A percentile compares a stretch with the other conserved stretches of the same genome.
Evolutionary conservation across 2,797 vertebrate genomes (phyloP).

Genomic region (Apogon talboti): DNA sequence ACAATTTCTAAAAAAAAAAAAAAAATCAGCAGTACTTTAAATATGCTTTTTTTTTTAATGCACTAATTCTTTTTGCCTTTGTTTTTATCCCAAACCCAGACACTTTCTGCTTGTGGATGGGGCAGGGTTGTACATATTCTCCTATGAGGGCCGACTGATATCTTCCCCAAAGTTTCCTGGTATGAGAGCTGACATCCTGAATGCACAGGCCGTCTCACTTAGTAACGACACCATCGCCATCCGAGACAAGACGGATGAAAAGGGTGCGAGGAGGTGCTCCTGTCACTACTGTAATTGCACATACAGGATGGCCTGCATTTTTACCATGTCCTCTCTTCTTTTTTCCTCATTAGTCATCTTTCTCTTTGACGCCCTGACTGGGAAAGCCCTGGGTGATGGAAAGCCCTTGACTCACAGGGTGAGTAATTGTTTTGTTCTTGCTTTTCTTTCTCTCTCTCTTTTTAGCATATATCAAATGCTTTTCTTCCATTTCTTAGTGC

Average conservation of each 20-base stretch:
- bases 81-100: constrained; percentile 70
- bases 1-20: too few relatives aligned
- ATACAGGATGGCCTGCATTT: background rate
- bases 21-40: too few relatives aligned
- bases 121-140: constrained; percentile 92
- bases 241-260: constrained; percentile 92
- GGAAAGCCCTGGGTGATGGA: constrained; percentile 92
- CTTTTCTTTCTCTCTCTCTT: background rate
- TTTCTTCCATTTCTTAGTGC: too few relatives aligned
- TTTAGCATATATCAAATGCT: background rate
- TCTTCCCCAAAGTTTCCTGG: constrained; percentile 92
- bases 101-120: constrained; percentile 95
- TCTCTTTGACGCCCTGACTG: constrained; percentile 91
- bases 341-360: constrained; percentile 85
- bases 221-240: constrained; percentile 94
- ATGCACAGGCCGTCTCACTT: constrained; percentile 89
- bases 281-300: background rate
- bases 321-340: constrained; percentile 4
- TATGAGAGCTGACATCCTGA: constrained; percentile 93
- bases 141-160: constrained; percentile 94
- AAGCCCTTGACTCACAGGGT: constrained; percentile 94
- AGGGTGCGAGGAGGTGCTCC: constrained; percentile 78
- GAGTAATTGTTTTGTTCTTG: constrained; percentile 22
- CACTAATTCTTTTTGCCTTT: background rate
- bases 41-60: too few relatives aligned